Percentiles rank a stretch among this genome's conserved stretches.
These are phyloP conservation scores for Phoenicopterus ruber DNA, from an alignment of 2,113 vertebrate genomes.

Conservation along the genomic window DNA sequence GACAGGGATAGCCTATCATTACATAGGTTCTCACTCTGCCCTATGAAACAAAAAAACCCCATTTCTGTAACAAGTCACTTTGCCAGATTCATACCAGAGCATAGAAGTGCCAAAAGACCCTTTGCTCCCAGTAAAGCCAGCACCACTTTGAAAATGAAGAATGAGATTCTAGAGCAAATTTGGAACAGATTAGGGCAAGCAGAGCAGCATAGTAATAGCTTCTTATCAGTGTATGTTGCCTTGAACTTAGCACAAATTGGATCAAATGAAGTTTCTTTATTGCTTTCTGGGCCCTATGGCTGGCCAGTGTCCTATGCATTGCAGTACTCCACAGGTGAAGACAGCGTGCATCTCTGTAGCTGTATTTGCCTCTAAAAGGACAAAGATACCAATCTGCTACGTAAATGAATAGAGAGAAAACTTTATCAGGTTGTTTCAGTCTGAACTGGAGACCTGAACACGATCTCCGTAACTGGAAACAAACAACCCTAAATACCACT, in stretches of 20 bases:
- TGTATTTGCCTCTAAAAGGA: background rate
- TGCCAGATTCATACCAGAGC: background rate
- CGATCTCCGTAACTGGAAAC: background rate
- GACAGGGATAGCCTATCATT: background rate
- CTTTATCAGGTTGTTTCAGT: background rate
- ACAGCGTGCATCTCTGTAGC: background rate
- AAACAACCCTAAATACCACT: background rate
- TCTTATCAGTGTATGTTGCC: background rate
- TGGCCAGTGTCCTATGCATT: accelerated
- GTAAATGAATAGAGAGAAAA: background rate
- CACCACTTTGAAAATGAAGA: background rate
- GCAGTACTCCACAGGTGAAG: background rate
- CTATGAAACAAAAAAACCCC: background rate
- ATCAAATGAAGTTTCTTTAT: background rate
- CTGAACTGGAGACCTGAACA: background rate
- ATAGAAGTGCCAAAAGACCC: background rate
- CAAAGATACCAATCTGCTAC: background rate
- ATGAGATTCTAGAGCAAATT: background rate
- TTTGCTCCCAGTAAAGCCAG: background rate
- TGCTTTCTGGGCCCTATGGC: background rate
- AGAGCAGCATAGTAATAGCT: background rate
- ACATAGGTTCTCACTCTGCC: background rate
- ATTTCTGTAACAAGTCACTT: background rate
- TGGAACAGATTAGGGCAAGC: background rate
- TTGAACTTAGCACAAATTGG: background rate